Conservation (phyloP, 2,113 vertebrate species). For the Phyllopteryx taeniolatus region DNA sequence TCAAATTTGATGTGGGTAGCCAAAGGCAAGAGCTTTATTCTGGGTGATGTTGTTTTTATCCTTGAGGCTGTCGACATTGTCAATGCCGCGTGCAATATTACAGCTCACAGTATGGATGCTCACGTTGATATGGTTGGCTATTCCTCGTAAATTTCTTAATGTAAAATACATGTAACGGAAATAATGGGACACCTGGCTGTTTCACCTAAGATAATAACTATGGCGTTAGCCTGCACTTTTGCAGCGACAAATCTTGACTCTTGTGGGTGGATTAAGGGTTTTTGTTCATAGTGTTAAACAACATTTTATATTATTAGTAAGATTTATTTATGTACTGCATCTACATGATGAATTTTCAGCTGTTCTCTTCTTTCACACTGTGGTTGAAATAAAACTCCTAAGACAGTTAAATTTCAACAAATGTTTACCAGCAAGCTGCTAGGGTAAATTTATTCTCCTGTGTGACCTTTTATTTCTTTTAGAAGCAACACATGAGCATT, state of each 20-base stretch:
- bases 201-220: no score
- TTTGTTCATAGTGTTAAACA: not conserved
- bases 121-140: no score
- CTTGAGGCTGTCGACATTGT: no score
- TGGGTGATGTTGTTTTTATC: no score
- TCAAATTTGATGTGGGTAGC: not conserved
- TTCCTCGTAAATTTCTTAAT: no score
- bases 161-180: no score
- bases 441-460: slow-evolving; percentile 25
- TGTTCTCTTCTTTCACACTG: not conserved
- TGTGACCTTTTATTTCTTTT: slow-evolving; percentile 23
- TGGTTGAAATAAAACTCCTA: slow-evolving; percentile 48
- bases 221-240: no score
- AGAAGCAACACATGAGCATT: slow-evolving; percentile 22
- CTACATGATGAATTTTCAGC: slow-evolving; percentile 2
- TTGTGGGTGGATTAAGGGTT: not conserved
- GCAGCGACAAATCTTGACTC: no score
- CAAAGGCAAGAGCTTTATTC: no score
- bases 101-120: no score
- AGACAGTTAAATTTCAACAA: slow-evolving; percentile 46
- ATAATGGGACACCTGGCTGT: no score
- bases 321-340: not conserved
- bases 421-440: slow-evolving; percentile 34
- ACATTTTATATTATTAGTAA: not conserved
- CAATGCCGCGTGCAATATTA: no score